Conservation (phyloP, 2,113 vertebrate species). For the Amazona guildingii region DNA sequence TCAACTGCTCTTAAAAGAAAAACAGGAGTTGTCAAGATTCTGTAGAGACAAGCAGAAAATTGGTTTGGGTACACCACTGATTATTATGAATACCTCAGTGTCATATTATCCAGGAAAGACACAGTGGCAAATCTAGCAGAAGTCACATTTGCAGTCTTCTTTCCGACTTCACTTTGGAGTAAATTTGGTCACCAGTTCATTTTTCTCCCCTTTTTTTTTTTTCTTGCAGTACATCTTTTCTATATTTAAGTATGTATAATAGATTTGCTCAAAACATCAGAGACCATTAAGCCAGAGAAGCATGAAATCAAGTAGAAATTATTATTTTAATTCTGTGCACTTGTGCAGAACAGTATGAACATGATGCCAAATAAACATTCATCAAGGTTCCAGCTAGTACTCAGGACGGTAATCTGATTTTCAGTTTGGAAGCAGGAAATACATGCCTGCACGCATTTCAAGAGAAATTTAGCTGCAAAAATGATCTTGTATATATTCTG, state of each 20-base stretch:
- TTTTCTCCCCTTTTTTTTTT: background rate
- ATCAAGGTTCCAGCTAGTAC: constrained; percentile 46
- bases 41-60: constrained; percentile 46
- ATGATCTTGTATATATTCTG: background rate
- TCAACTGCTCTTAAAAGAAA: constrained; percentile 55
- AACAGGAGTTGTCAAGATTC: constrained; percentile 23
- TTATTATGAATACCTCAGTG: constrained; percentile 14
- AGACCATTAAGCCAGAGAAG: constrained; percentile 73
- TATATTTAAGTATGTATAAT: constrained; percentile 63
- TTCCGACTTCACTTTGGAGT: constrained; percentile 57
- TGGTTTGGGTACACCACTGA: constrained; percentile 20
- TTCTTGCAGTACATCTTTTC: constrained; percentile 20
- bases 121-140: constrained; percentile 15
- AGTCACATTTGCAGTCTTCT: constrained; percentile 53
- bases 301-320: constrained; percentile 77
- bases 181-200: constrained; percentile 61
- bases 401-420: constrained; percentile 58
- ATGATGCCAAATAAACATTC: constrained; percentile 71
- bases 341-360: constrained; percentile 68
- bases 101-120: constrained; percentile 49
- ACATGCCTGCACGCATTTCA: background rate
- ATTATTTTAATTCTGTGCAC: constrained; percentile 76
- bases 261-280: constrained; percentile 61
- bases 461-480: constrained; percentile 1
- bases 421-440: constrained; percentile 32